These are phyloP conservation scores for Ariolimax columbianus DNA, from an alignment of 2,888 invertebrate genomes.

Conservation along the genomic window DNA sequence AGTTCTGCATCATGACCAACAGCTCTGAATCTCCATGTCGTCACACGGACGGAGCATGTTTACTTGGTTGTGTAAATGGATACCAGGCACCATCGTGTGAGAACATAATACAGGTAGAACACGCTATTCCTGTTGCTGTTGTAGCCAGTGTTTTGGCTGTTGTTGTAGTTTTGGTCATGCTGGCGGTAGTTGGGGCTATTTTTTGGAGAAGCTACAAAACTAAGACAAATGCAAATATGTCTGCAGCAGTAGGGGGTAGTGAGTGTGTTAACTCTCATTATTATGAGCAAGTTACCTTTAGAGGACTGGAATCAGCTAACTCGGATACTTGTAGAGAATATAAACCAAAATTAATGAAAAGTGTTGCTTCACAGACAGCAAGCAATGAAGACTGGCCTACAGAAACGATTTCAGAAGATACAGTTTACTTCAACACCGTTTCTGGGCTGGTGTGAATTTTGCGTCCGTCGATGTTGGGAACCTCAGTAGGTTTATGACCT, in stretches of 20 bases:
- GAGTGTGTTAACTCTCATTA: neutral
- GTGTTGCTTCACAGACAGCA: too few relatives aligned
- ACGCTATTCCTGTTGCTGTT: neutral
- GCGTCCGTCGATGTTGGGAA: too few relatives aligned
- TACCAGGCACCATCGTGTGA: slow-evolving; percentile 1
- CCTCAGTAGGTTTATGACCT: too few relatives aligned
- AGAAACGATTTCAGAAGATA: too few relatives aligned
- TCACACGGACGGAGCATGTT: neutral
- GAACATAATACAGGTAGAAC: neutral
- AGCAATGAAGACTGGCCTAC: too few relatives aligned
- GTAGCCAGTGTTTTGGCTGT: neutral
- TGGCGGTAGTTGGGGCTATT: neutral
- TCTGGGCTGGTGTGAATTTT: too few relatives aligned
- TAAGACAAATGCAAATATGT: neutral
- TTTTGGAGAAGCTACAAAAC: neutral
- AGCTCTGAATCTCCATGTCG: neutral
- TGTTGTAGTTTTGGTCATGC: neutral
- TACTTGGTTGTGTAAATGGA: neutral
- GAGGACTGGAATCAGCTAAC: too few relatives aligned
- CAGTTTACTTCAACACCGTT: too few relatives aligned
- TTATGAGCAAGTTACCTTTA: neutral
- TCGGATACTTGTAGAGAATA: too few relatives aligned
- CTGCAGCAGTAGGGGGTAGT: neutral
- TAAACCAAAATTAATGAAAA: too few relatives aligned
- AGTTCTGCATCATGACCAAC: neutral